Evolutionary conservation across 2,113 vertebrate species (phyloP).

Genomic region (human (Homo sapiens)): GRCh38 chr1:207294501-207295000

Average conservation of each 20-base stretch:
- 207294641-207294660: background rate
- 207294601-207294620: background rate
- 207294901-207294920: background rate
- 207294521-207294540: background rate
- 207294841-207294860: background rate
- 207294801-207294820: background rate
- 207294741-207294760: background rate
- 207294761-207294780: background rate
- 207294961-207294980: background rate
- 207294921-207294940: background rate
- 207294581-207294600: background rate
- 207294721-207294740: too few species aligned
- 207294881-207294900: background rate
- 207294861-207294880: background rate
- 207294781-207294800: background rate
- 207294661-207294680: background rate
- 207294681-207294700: background rate
- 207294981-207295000: background rate
- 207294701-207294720: background rate
- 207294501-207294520: background rate
- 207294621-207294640: background rate
- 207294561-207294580: background rate
- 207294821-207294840: background rate
- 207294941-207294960: background rate
- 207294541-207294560: background rate